A percentile compares a stretch with the other conserved stretches of the same genome.
phyloP scores from a whole-genome alignment of 2,113 vertebrate species.

The Phycodurus eques region DNA sequence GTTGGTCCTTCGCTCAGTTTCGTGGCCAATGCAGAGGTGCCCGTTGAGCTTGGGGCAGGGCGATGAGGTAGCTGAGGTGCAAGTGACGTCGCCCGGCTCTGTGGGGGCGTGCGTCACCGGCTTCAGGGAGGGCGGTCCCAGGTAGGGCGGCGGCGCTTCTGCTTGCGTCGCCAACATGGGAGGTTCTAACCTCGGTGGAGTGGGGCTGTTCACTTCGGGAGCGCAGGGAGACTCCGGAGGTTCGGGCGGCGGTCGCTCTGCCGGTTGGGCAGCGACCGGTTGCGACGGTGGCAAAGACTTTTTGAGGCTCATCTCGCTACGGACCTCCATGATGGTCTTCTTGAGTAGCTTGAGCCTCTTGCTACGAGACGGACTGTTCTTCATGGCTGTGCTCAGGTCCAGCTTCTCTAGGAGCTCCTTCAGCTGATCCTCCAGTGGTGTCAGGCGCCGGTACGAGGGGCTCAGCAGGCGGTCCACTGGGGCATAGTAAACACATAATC shows the following conservation, averaged over 20 bases:
- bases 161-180: conserved; percentile 82
- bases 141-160: conserved; percentile 79
- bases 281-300: conserved; percentile 60
- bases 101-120: conserved; percentile 81
- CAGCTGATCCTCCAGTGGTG: conserved; percentile 87
- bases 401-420: conserved; percentile 88
- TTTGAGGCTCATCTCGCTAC: conserved; percentile 82
- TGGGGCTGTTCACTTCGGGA: conserved; percentile 79
- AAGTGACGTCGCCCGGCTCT: conserved; percentile 81
- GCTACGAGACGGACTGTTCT: conserved; percentile 90
- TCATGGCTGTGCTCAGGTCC: conserved; percentile 91
- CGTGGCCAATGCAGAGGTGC: conserved; percentile 78
- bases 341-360: conserved; percentile 92
- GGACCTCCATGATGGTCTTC: conserved; percentile 85
- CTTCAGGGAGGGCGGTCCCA: conserved; percentile 83
- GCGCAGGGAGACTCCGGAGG: conserved; percentile 55
- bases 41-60: conserved; percentile 76
- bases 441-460: conserved; percentile 80
- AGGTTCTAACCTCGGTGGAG: conserved; percentile 81
- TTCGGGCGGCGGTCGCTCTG: conserved; percentile 26
- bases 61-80: conserved; percentile 88
- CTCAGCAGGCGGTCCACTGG: conserved; percentile 91
- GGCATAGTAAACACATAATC: not conserved
- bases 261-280: conserved; percentile 18
- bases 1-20: conserved; percentile 85